These are phyloP conservation scores for Rhopalosiphum padi DNA, from an alignment of 1,140 invertebrate species.

Conservation along the genomic window DNA sequence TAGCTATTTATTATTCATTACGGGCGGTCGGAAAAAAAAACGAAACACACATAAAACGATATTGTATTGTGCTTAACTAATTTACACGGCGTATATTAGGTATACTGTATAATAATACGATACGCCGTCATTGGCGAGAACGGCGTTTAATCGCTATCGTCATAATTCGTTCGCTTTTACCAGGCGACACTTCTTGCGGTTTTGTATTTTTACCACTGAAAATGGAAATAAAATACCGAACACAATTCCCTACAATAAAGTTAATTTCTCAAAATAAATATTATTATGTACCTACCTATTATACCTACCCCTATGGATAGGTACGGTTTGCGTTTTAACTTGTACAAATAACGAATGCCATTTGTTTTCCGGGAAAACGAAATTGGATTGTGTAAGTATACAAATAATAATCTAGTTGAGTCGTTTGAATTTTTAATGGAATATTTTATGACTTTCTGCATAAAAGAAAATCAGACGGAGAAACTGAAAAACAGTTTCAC, in stretches of 20 bases:
- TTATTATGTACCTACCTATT: neutral
- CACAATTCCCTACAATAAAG: neutral
- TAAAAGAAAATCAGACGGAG: neutral
- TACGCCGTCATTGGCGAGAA: neutral
- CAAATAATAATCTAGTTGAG: neutral
- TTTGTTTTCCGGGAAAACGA: conserved; percentile 11
- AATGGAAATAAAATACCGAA: neutral
- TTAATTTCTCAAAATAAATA: conserved; percentile 18
- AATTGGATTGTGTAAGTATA: conserved; percentile 5
- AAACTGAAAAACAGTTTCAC: neutral
- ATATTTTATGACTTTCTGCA: conserved; percentile 15
- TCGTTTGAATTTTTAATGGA: conserved; percentile 31
- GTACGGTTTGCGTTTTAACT: conserved; percentile 19
- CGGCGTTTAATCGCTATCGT: neutral
- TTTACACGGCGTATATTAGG: too few species aligned
- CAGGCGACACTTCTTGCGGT: neutral
- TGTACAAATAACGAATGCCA: neutral
- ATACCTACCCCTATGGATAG: neutral
- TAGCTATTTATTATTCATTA: neutral
- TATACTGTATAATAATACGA: neutral
- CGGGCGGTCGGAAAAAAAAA: too few species aligned
- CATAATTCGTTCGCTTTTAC: neutral
- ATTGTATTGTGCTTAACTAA: too few species aligned
- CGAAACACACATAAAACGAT: too few species aligned
- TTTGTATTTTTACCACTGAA: neutral